A percentile compares a stretch with the other conserved stretches of the same genome.
Conservation (phyloP, 1,140 invertebrate genomes). For the Drosophila baimaii region DNA sequence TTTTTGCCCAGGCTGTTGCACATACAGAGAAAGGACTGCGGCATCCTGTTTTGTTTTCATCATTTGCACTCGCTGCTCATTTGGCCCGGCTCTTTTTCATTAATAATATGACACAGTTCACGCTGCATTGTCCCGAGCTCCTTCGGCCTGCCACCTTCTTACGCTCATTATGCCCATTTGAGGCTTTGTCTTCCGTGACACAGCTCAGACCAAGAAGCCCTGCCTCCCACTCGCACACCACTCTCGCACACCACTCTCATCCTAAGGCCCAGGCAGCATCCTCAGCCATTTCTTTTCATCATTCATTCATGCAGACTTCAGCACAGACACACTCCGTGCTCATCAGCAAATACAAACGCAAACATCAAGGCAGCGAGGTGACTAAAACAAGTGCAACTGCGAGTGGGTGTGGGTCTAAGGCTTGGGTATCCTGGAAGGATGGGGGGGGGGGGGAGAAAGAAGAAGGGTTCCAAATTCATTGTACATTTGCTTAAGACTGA, state of each 20-base stretch:
- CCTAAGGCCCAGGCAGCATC: slow-evolving; percentile 41
- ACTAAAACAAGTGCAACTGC: slow-evolving; percentile 60
- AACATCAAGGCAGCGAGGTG: slow-evolving; percentile 50
- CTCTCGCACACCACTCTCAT: slow-evolving; percentile 6
- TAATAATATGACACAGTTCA: slow-evolving; percentile 81
- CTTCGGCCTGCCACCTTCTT: slow-evolving; percentile 73
- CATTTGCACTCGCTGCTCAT: slow-evolving; percentile 58
- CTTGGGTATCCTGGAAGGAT: slow-evolving; percentile 1
- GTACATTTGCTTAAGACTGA: not conserved
- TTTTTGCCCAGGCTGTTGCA: slow-evolving; percentile 60
- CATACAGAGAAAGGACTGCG: slow-evolving; percentile 73
- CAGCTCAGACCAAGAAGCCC: slow-evolving; percentile 14
- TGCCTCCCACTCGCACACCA: not conserved
- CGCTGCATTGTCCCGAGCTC: slow-evolving; percentile 72
- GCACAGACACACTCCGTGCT: slow-evolving; percentile 22
- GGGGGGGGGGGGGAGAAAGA: not conserved
- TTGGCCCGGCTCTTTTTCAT: slow-evolving; percentile 67
- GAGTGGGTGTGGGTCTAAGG: not conserved
- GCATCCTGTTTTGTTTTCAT: slow-evolving; percentile 68
- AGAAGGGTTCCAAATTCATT: not conserved
- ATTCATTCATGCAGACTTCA: slow-evolving; percentile 67
- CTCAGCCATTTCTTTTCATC: slow-evolving; percentile 71
- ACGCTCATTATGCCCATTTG: slow-evolving; percentile 81
- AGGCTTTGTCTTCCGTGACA: slow-evolving; percentile 68
- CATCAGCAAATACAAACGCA: slow-evolving; percentile 71